Conservation (phyloP, 2,113 vertebrate species). For the Erpornis zantholeuca region DNA sequence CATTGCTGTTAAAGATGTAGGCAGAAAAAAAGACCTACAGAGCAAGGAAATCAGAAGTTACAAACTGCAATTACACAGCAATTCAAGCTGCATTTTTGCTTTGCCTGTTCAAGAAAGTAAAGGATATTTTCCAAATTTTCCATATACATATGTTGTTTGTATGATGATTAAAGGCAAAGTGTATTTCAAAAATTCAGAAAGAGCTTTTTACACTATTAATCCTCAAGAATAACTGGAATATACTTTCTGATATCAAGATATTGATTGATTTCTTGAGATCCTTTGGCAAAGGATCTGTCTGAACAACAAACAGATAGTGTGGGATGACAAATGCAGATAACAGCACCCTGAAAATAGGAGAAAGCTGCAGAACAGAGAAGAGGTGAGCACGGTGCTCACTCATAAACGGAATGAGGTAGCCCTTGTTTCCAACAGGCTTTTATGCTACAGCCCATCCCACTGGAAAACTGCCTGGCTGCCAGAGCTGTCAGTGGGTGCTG, state of each 20-base stretch:
- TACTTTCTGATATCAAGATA: background rate
- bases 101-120: background rate
- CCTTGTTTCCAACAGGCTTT: background rate
- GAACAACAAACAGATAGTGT: background rate
- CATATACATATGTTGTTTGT: fast-evolving
- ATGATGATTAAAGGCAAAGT: background rate
- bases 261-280: background rate
- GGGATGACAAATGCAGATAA: background rate
- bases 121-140: background rate
- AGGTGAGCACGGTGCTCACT: background rate
- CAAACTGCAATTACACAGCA: background rate
- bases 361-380: background rate
- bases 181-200: background rate
- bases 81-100: background rate
- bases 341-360: background rate
- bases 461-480: background rate
- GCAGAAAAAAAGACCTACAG: slow-evolving; percentile 96
- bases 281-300: background rate
- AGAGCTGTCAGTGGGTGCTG: background rate
- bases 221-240: background rate
- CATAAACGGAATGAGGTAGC: background rate
- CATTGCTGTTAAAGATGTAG: slow-evolving; percentile 99
- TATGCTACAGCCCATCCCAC: background rate
- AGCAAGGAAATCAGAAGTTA: background rate
- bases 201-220: background rate